Percentiles rank a stretch among this genome's conserved stretches.
Evolutionary conservation across 2,797 vertebrate genomes (phyloP).

Genomic region (Galago senegalensis): DNA sequence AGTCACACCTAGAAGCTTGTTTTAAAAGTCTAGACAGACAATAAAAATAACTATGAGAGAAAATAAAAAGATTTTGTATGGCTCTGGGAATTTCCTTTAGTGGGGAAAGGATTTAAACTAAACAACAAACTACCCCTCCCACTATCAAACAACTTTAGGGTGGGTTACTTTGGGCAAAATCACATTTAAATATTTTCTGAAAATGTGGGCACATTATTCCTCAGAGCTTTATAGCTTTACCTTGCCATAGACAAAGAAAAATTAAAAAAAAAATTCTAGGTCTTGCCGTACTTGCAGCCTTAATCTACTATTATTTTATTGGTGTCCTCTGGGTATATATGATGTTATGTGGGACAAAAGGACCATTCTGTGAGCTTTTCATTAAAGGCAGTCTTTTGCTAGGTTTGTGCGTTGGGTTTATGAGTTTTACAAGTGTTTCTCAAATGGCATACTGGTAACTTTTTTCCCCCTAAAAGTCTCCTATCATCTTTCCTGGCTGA

Average conservation of each 20-base stretch:
- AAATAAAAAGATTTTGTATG: slow-evolving; percentile 29
- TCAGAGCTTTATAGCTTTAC: not conserved
- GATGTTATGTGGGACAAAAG: not conserved
- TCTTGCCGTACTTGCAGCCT: not conserved
- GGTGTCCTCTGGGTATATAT: not conserved
- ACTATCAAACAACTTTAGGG: slow-evolving; percentile 8
- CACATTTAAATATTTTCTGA: slow-evolving; percentile 63
- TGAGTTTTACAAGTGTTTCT: not conserved
- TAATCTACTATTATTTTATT: not conserved
- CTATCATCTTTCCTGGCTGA: too few relatives aligned
- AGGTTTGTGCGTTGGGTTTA: not conserved
- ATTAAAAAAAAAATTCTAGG: not conserved
- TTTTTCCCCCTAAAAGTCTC: not conserved
- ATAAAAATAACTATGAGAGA: slow-evolving; percentile 58
- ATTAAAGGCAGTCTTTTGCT: not conserved
- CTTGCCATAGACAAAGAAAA: not conserved
- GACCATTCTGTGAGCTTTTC: not conserved
- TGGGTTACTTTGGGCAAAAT: slow-evolving; percentile 28
- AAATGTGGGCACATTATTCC: not conserved
- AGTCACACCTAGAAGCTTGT: slow-evolving; percentile 20
- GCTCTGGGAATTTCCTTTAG: not conserved
- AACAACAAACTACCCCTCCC: not conserved
- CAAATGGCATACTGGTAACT: not conserved
- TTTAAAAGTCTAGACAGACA: slow-evolving; percentile 57
- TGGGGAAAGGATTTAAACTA: slow-evolving; percentile 42